These are phyloP conservation scores for Drepanosiphum platanoidis DNA, from an alignment of 2,888 invertebrate species.

Conservation along the genomic window DNA sequence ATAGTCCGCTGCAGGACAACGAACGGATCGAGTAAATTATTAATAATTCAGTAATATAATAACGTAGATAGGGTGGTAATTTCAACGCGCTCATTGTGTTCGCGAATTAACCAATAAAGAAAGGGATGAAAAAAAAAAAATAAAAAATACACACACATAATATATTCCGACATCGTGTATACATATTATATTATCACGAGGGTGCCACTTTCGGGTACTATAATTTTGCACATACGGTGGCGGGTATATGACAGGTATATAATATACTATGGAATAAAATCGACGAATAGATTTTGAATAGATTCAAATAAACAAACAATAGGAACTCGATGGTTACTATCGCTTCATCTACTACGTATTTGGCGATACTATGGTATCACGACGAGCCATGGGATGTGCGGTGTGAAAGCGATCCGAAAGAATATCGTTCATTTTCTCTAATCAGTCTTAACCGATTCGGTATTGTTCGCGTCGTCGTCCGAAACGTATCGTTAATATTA, in stretches of 20 bases:
- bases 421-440: too few relatives aligned
- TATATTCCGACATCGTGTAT: not conserved
- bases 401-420: too few relatives aligned
- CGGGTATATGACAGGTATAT: not conserved
- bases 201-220: not conserved
- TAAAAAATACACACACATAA: not conserved
- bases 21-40: not conserved
- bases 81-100: constrained; percentile 14
- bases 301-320: too few relatives aligned
- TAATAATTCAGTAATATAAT: constrained; percentile 9
- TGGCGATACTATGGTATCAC: too few relatives aligned
- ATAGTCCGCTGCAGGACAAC: not conserved
- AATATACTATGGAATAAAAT: too few relatives aligned
- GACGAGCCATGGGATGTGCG: too few relatives aligned
- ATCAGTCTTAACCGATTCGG: too few relatives aligned
- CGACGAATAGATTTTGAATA: too few relatives aligned
- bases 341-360: too few relatives aligned
- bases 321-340: too few relatives aligned
- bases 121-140: constrained; percentile 18
- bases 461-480: too few relatives aligned
- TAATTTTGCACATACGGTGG: not conserved
- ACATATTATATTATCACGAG: not conserved
- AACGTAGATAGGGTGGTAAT: not conserved
- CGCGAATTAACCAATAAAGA: not conserved
- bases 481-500: too few relatives aligned